These are phyloP conservation scores for Nematolebias whitei DNA, from an alignment of 2,113 vertebrate species.

Conservation along the genomic window DNA sequence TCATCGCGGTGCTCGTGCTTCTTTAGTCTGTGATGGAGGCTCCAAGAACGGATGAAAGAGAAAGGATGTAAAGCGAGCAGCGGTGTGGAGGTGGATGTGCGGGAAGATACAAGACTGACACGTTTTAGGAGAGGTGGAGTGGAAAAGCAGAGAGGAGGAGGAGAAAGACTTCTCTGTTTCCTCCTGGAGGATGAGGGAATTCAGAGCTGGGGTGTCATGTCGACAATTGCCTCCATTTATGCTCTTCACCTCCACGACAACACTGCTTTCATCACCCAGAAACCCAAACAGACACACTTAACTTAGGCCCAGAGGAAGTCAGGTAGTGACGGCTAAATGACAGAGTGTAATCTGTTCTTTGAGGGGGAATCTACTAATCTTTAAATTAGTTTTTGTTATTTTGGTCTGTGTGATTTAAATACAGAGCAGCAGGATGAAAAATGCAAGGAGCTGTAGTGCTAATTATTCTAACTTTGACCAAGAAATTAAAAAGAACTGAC, in stretches of 20 bases:
- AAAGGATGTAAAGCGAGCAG: conserved; percentile 34
- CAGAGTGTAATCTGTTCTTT: neutral
- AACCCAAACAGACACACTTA: conserved; percentile 23
- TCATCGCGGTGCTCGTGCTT: conserved; percentile 26
- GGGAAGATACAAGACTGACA: conserved; percentile 57
- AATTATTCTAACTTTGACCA: too few relatives aligned
- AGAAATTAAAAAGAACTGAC: too few relatives aligned
- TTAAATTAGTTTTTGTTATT: neutral
- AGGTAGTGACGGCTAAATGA: conserved; percentile 1
- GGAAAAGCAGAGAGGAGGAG: conserved; percentile 50
- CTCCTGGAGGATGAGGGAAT: conserved; percentile 64
- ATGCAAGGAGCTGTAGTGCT: neutral
- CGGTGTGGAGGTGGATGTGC: conserved; percentile 16
- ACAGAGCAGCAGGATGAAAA: neutral
- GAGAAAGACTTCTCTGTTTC: conserved; percentile 74
- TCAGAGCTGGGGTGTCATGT: conserved; percentile 76
- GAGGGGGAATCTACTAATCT: neutral
- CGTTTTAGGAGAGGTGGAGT: conserved; percentile 47
- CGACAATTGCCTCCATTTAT: conserved; percentile 73
- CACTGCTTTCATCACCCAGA: conserved; percentile 44
- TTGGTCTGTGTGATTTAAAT: neutral
- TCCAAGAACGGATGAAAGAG: conserved; percentile 37
- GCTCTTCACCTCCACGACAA: conserved; percentile 70
- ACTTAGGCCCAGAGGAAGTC: conserved; percentile 19
- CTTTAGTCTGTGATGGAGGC: conserved; percentile 19